Evolutionary conservation across 2,113 vertebrate genomes (phyloP), one percentile per base, ranked within the genome.

Genomic region (Lipophrys pholis): DNA sequence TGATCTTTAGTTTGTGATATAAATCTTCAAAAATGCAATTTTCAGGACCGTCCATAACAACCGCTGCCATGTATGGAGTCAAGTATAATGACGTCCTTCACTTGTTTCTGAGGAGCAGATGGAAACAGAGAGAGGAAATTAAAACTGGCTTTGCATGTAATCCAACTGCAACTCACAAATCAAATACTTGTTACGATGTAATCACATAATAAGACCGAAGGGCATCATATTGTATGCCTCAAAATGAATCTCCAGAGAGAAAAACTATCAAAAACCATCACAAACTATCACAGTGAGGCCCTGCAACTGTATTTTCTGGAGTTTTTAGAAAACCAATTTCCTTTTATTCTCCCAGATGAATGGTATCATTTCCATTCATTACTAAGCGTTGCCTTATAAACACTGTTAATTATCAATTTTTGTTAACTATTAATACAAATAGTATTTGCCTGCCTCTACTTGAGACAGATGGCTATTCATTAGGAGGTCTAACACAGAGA

Each of bases 81-180:
- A 30, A 30, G 21, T 30, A 30, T 2, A 30, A 30, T n/a, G n/a
- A n/a, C n/a, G 21, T 38, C 58, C 49, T 49, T 72, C 40, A 50
- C 30, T 12, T 40, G 15, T 54, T 39, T 59, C 42, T 69, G 42
- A 60, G 50, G 54, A 69, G 58, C 9, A 62, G 36, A 46, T 45
- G 21, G 49, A 69, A 11, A 40, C 65, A 4, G n/a, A 4, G n/a
- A 63, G 45, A 30, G 41, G 21, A 38, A 49, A n/a, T 48, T 42
- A 8, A 10, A 7, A 42, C 7, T 2, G 17, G 30, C 30, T 51
- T 51, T 57, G 8, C 21, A 16, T 46, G 5, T 16, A 42, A 10
- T 49, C 38, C 38, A 41, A 42, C 0, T 14, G 16, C 5, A 10
- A 43, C 42, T 9, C 7, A 17, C 8, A 16, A 30, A 30, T 72